These are phyloP conservation scores for Caenorhabditis virilis DNA, from an alignment of 2,888 invertebrate genomes.

Conservation along the genomic window DNA sequence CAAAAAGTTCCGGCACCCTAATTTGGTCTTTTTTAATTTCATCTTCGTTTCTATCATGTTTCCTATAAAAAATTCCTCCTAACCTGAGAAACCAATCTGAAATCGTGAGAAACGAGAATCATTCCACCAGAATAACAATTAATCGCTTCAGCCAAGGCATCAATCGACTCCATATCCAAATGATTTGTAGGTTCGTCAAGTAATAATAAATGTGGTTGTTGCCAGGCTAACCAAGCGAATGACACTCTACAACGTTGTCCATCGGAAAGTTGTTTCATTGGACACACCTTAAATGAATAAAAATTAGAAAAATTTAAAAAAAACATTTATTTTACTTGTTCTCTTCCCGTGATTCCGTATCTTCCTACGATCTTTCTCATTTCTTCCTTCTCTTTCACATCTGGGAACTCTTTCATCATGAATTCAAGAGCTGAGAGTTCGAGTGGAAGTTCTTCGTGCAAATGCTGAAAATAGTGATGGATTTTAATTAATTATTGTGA, in stretches of 20 bases:
- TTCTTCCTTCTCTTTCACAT: conserved; percentile 94
- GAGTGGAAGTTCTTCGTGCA: conserved; percentile 92
- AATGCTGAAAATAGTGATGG: conserved; percentile 74
- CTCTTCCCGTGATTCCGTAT: conserved; percentile 93
- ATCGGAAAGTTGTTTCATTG: conserved; percentile 91
- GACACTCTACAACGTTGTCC: conserved; percentile 97
- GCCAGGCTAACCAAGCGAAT: conserved; percentile 97
- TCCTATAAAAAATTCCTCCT: not conserved
- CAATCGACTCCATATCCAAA: conserved; percentile 81
- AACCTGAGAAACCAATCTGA: conserved; percentile 96
- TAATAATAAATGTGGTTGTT: conserved; percentile 86
- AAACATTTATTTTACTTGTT: too few relatives aligned
- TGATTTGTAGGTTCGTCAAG: conserved; percentile 87
- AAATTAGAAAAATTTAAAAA: not conserved
- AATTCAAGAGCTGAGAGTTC: conserved; percentile 94
- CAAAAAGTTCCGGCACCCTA: too few relatives aligned
- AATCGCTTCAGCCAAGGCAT: conserved; percentile 94
- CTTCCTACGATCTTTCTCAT: conserved; percentile 98
- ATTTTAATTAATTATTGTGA: too few relatives aligned
- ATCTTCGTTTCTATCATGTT: not conserved
- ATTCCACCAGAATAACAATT: conserved; percentile 97
- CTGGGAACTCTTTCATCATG: conserved; percentile 96
- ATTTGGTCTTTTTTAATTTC: not conserved
- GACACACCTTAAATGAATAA: conserved; percentile 77
- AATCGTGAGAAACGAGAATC: conserved; percentile 99